Evolutionary conservation across 2,797 vertebrate species (phyloP), one percentile per base, ranked within the genome.

Genomic region (Pelobates cultripes): DNA sequence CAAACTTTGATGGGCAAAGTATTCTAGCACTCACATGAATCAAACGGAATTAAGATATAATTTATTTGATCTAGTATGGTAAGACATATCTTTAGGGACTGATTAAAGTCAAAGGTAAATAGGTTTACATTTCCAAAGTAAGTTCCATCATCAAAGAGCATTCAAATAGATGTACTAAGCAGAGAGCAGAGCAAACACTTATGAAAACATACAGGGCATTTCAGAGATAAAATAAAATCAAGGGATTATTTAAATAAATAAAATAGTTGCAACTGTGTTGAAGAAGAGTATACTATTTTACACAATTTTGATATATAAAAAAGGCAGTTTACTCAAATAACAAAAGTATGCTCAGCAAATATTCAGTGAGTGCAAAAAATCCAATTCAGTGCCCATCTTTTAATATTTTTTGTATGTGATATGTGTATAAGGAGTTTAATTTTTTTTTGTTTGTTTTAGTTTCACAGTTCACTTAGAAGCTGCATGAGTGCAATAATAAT

Each of bases 71-170:
- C 70, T 78, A 77, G 17, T 8, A 14, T 67, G 60, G 47, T 43
- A 45, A 73, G 60, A 73, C 14, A 73, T 67, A 51, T 73, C 75
- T 61, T 73, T 82, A 60, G 75, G 75, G 70, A 78, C 70, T 77
- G 74, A 82, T 82, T 77, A 82, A 78, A 82, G 81, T 73, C 81
- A 77, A 77, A 82, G 75, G 81, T 82, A 78, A 78, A 82, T 73
- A 82, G 51, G 75, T 82, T 77, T 80, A 70, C 42, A 75, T 80
- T 82, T n/a, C 43, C 61, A 73, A 42, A 73, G 70, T 68, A 73
- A 68, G 70, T 78, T 73, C 61, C 47, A 47, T 77, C 70, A 78
- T 77, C 74, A 82, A 82, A 73, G 47, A 73, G 9, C 57, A 45
- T 78, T 78, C 15, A 82, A 77, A 72, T 28, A 66, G 4, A 78